Base-by-base conservation (phyloP, 2,113 vertebrate genomes). In the Mustela lutreola region DNA sequence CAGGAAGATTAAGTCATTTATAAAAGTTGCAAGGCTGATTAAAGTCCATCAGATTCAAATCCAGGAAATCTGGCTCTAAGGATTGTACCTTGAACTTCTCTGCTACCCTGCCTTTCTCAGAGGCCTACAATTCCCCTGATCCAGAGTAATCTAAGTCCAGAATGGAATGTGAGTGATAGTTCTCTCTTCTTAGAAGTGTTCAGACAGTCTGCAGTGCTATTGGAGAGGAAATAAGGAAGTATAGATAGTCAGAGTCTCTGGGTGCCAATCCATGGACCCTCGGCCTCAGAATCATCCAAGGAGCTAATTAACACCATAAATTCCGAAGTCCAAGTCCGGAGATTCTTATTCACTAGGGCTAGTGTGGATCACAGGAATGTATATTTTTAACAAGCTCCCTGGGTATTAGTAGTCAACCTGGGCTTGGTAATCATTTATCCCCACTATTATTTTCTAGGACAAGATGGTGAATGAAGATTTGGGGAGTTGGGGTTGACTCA, bases 51-150 rank as follows among this genome's bases (percentile, higher is more conserved):
- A 73, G n/a, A 56, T 89, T 95, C 2, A 2, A 86, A 62, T 85
- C 48, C 19, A 88, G 76, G 48, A 93, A 93, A 75, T 87, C 48
- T 48, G 67, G 24, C 58, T 90, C 60, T 39, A 70, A 28, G 39
- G 45, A 60, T 73, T 62, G 45, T 70, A 62, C 79, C 79, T 48
- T 70, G 84, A 62, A 36, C 26, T 33, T 76, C 22, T 36, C 53
- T 84, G 83, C 56, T 81, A n/a, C 48, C 19, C 76, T 50, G 28
- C 24, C 56, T 95, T 89, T 92, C 67, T 91, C 62, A 94, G 91
- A 97, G 80, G 15, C 21, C 36, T 75, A 53, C 16, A 82, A 16
- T 85, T 91, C 14, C 2, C 11, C 42, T 78, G n/a, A 80, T 53
- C n/a, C 28, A 67, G 58, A 56, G n/a, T 84, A 56, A 53, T 70